These are phyloP conservation scores for Desmodus rotundus DNA, from an alignment of 2,113 vertebrate genomes.

Conservation along the genomic window DNA sequence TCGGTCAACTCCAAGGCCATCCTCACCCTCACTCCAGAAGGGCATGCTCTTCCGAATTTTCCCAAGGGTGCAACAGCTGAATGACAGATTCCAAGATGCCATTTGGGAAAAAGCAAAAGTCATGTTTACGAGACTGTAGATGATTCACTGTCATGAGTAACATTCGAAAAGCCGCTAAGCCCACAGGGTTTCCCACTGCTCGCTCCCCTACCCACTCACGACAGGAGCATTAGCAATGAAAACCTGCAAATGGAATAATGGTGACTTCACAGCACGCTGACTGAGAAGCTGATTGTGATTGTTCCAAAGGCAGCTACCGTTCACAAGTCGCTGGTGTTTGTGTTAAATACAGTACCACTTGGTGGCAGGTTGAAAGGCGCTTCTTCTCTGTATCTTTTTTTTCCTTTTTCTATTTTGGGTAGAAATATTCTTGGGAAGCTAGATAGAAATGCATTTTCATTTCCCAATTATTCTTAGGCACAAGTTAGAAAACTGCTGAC, in stretches of 20 bases:
- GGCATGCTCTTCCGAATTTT: not conserved
- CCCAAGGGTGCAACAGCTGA: not conserved
- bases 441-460: slow-evolving; percentile 83
- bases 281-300: slow-evolving; percentile 77
- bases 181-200: slow-evolving; percentile 24
- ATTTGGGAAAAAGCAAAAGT: slow-evolving; percentile 46
- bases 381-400: slow-evolving; percentile 75
- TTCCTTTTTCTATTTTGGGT: slow-evolving; percentile 77
- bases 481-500: slow-evolving; percentile 85
- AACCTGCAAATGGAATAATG: slow-evolving; percentile 49
- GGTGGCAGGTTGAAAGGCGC: slow-evolving; percentile 83
- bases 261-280: slow-evolving; percentile 64
- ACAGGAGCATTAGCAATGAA: slow-evolving; percentile 23
- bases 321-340: slow-evolving; percentile 88
- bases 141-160: slow-evolving; percentile 32
- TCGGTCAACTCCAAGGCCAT: not conserved
- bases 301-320: slow-evolving; percentile 77
- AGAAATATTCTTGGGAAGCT: slow-evolving; percentile 83
- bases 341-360: slow-evolving; percentile 79
- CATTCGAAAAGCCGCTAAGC: not conserved
- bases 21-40: slow-evolving; percentile 44
- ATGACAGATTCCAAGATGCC: slow-evolving; percentile 43
- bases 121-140: slow-evolving; percentile 53
- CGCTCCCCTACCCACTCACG: slow-evolving; percentile 45
- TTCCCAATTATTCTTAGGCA: slow-evolving; percentile 86